Percentiles rank a stretch among this genome's conserved stretches.
Evolutionary conservation across 2,797 vertebrate species (phyloP).

Genomic region (Meriones psammophilus): DNA sequence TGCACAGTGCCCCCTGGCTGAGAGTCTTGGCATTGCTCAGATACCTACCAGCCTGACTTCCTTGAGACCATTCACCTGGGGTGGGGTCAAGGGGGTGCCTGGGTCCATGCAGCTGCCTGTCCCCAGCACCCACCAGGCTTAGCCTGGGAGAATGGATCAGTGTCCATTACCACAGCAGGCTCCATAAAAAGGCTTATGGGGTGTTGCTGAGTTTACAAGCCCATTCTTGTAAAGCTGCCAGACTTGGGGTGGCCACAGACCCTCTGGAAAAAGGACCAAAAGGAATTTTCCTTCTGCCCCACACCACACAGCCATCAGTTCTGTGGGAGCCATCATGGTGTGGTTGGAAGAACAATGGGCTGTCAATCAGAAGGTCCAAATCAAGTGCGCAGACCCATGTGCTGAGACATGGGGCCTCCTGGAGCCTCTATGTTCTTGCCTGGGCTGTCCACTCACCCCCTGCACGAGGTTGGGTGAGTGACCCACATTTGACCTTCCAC

Average conservation of each 20-base stretch:
- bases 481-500: neutral
- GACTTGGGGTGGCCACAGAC: constrained; percentile 74
- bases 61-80: neutral
- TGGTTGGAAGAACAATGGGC: neutral
- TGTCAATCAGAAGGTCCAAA: neutral
- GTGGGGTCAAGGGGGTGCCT: fast-evolving
- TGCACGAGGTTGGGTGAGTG: too few species aligned
- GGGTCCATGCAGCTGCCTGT: neutral
- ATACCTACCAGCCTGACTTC: neutral
- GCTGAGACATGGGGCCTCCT: neutral
- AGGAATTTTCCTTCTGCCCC: constrained; percentile 64
- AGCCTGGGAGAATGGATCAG: constrained; percentile 74
- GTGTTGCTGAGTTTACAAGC: constrained; percentile 84
- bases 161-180: constrained; percentile 76
- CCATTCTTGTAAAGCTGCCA: constrained; percentile 82
- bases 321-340: neutral
- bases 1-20: constrained; percentile 53
- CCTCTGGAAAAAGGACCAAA: constrained; percentile 52
- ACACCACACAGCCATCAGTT: constrained; percentile 67
- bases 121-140: constrained; percentile 36
- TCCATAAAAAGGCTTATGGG: constrained; percentile 83
- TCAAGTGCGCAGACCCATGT: fast-evolving
- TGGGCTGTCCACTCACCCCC: neutral
- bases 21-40: constrained; percentile 4
- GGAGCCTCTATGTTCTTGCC: neutral